Percentiles rank a stretch among this genome's conserved stretches.
Evolutionary conservation across 2,888 invertebrate species (phyloP).

Genomic region (Julus scanicus): DNA sequence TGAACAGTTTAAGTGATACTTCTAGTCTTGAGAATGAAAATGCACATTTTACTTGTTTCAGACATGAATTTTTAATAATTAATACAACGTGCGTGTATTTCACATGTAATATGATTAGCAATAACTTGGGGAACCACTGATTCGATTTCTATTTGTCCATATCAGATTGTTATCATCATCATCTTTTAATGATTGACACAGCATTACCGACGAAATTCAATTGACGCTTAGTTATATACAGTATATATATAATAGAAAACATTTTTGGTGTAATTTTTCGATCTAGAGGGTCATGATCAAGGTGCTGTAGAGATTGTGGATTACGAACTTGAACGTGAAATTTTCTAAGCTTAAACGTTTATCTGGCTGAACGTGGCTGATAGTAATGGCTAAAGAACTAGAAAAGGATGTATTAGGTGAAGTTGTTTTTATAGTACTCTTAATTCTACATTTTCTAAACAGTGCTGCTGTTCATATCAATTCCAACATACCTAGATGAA

Average conservation of each 20-base stretch:
- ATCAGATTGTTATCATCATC: slow-evolving; percentile 10
- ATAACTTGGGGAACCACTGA: neutral
- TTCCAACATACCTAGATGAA: too few species aligned
- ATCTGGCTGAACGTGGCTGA: neutral
- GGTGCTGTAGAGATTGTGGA: neutral
- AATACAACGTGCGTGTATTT: neutral
- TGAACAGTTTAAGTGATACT: too few species aligned
- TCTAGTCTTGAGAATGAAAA: too few species aligned
- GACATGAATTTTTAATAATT: too few species aligned
- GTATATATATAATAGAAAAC: neutral
- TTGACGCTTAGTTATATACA: neutral
- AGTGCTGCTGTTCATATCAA: too few species aligned
- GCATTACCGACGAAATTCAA: neutral
- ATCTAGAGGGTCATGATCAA: slow-evolving; percentile 34
- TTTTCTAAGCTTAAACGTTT: neutral
- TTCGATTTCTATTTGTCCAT: neutral
- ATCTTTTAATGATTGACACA: neutral
- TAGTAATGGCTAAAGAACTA: neutral
- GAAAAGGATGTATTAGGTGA: neutral
- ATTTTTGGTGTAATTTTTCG: neutral
- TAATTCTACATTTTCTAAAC: neutral
- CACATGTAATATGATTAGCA: neutral
- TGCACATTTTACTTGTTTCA: too few species aligned
- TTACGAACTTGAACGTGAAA: slow-evolving; percentile 1
- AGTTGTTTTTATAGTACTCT: neutral